Base-by-base conservation (phyloP, 2,797 vertebrate species). In the Ptychadena robeensis region DNA sequence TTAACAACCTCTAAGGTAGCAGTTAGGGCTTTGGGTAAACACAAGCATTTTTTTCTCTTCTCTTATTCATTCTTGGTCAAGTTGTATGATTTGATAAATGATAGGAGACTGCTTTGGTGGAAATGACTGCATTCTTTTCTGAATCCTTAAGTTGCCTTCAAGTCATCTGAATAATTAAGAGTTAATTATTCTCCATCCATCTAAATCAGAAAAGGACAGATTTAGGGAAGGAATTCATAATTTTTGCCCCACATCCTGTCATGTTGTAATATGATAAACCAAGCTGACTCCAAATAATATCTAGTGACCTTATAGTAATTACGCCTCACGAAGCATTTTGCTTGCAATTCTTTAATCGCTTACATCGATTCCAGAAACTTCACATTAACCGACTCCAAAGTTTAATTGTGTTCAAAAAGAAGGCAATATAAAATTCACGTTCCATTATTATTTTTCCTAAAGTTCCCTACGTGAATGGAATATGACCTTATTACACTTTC, bases 151-250 rank as follows among this genome's bases (percentile, higher is more conserved):
- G 96, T 95, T 97, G 97, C 96, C 97, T 97, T 95, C 87, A 97
- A 98, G 97, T 98, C 96, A 98, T 98, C 95, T 97, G 96, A 98
- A 98, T 98, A 98, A 98, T 98, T 98, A 97, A 96, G 95, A 97
- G 95, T 97, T 98, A 97, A 98, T 98, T 98, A 98, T 98, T 98
- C 96, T 97, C 96, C 97, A 98, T 98, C 96, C 96, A 98, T 98
- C 96, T 98, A 97, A 96, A 98, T 98, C 96, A 98, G 95, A 96
- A 96, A 95, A 95, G 95, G 96, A 97, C 96, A 97, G 96, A 97
- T 97, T 97, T 97, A 96, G 95, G 96, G 95, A 97, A 96, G 95
- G 97, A 97, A 98, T 98, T 95, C 96, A 96, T 98, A 97, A 97
- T 98, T 97, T 96, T 96, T 95, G 95, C 96, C 96, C 94, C 91